Base-by-base conservation (phyloP, 1,140 invertebrate species). In the Marisa cornuarietis region DNA sequence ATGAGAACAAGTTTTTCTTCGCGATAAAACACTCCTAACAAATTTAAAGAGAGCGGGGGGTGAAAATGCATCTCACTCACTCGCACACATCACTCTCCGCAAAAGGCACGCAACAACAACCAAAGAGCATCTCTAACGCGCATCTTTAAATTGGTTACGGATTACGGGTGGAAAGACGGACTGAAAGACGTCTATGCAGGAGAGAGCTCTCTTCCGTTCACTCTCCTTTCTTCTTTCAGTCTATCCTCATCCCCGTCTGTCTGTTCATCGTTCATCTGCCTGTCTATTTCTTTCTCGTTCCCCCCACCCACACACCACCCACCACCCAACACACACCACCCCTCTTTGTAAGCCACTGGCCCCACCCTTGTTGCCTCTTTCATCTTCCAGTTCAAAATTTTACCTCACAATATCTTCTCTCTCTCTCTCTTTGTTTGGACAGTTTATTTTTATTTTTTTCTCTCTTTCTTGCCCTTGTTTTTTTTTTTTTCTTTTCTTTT, bases 81-180 rank as follows among this genome's bases (percentile, higher is more conserved):
- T 18, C 10, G 7, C 31, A 73, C 71, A 22, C 49, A 54, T 49
- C 49, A 49, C 71, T 49, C 71, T 49, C 71, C 22, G 13, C 20
- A 31, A 72, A 31, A 72, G 31, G 10, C 71, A 72, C 71, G n/a
- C 71, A n/a, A 69, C 66, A 69, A 69, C 66, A 69, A 14, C 24
- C 66, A 69, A n/a, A 69, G 24, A 20, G 16, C 66, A 69, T 20
- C 14, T 69, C 66, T 69, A 0, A 26, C 66, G 31, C 6, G 31
- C 31, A 42, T 42, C 31, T 42, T 42, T 42, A 42, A 42, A 42
- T 42, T 6, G 31, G 31, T 42, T 6, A 42, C 2, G 31, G 31
- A 42, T 42, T 42, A 42, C 6, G 31, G 31, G 6, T 42, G 31
- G 31, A 6, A 4, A 42, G 31, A 42, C 3, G 31, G 6, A 42